These are phyloP conservation scores for Gymnodraco acuticeps DNA, from an alignment of 2,797 vertebrate species.

Conservation along the genomic window DNA sequence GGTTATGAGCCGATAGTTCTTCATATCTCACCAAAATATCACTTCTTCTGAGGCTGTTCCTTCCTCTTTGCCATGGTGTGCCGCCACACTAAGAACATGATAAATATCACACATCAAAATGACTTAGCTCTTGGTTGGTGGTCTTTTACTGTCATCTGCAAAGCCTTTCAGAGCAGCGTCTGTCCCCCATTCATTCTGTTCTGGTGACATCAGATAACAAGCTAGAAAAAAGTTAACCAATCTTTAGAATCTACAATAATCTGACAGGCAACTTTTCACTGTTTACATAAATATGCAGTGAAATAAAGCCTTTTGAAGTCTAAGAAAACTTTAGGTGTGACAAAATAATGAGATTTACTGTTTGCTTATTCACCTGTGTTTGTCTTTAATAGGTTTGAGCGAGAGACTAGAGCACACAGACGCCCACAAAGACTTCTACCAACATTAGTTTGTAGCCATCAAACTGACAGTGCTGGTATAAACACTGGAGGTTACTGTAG, in stretches of 20 bases:
- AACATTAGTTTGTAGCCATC: not conserved
- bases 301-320: slow-evolving; percentile 27
- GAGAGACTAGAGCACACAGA: not conserved
- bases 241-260: not conserved
- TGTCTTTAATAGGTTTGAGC: slow-evolving; percentile 10
- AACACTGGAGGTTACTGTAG: not conserved
- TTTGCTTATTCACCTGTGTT: slow-evolving; percentile 2
- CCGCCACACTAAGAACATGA: not conserved
- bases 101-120: not conserved
- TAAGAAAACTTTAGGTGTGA: not conserved
- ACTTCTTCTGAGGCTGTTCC: not conserved
- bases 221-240: not conserved
- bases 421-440: not conserved
- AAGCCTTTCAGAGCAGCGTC: not conserved
- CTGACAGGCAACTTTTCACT: not conserved
- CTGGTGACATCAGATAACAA: not conserved
- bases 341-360: slow-evolving; percentile 12
- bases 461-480: not conserved
- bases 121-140: not conserved
- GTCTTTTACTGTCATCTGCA: not conserved
- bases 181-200: not conserved
- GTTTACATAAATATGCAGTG: not conserved
- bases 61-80: not conserved
- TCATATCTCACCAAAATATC: not conserved
- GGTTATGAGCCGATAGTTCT: not conserved